Evolutionary conservation across 1,140 invertebrate species (phyloP).

Genomic region (Achroia grisella): DNA sequence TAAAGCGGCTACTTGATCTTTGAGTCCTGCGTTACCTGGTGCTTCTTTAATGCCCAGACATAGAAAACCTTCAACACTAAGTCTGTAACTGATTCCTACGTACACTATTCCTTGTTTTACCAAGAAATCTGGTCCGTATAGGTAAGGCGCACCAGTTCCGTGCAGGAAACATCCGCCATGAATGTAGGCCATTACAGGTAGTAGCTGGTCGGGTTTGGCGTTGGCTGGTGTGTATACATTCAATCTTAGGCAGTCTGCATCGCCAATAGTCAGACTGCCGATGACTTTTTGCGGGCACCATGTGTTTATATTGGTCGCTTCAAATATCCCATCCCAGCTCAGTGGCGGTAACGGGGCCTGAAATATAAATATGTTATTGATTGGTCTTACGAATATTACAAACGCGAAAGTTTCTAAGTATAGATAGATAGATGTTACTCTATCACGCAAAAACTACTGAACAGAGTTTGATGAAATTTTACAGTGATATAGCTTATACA

Average conservation of each 20-base stretch:
- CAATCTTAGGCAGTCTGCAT: slow-evolving; percentile 87
- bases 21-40: slow-evolving; percentile 76
- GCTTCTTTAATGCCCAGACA: slow-evolving; percentile 74
- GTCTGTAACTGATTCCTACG: slow-evolving; percentile 80
- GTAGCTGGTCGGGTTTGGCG: slow-evolving; percentile 6
- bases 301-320: slow-evolving; percentile 61
- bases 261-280: slow-evolving; percentile 56
- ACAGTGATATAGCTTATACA: too few relatives aligned
- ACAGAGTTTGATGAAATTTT: too few relatives aligned
- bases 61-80: slow-evolving; percentile 79
- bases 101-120: slow-evolving; percentile 78
- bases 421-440: too few relatives aligned
- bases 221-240: slow-evolving; percentile 84
- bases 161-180: slow-evolving; percentile 78
- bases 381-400: too few relatives aligned
- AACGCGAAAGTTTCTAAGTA: too few relatives aligned
- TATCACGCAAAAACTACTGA: too few relatives aligned
- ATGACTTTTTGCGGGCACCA: slow-evolving; percentile 48
- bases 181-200: slow-evolving; percentile 79
- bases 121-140: slow-evolving; percentile 77
- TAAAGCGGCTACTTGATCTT: slow-evolving; percentile 75
- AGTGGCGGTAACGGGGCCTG: slow-evolving; percentile 67
- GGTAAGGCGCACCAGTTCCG: slow-evolving; percentile 69
- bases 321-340: slow-evolving; percentile 64
- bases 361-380: slow-evolving; percentile 34